Conservation (phyloP, 2,888 invertebrate genomes). For the Metallyticus violacea region DNA sequence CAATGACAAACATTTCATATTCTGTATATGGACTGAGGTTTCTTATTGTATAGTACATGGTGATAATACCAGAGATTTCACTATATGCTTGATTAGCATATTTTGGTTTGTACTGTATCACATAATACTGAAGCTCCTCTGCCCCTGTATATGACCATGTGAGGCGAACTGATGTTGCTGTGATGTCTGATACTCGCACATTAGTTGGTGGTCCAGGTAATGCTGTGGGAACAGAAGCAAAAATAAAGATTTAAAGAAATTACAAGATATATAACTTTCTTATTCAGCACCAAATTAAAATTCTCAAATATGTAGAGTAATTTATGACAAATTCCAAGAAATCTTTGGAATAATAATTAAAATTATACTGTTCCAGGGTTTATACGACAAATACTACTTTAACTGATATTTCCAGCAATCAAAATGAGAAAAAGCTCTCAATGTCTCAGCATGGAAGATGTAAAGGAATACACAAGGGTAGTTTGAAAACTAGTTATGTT, state of each 20-base stretch:
- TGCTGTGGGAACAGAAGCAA: constrained; percentile 57
- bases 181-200: constrained; percentile 88
- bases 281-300: no score
- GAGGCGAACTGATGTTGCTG: constrained; percentile 87
- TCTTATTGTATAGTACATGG: constrained; percentile 88
- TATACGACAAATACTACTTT: no score
- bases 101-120: constrained; percentile 95
- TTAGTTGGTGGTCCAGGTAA: constrained; percentile 88
- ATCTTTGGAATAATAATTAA: no score
- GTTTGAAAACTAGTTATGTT: no score
- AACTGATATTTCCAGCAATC: no score
- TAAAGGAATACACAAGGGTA: no score
- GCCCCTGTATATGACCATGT: constrained; percentile 90
- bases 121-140: constrained; percentile 91
- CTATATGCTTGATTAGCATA: constrained; percentile 88
- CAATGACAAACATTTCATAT: constrained; percentile 94
- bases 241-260: neutral
- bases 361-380: no score
- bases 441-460: no score
- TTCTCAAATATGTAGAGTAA: no score
- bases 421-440: no score
- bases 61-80: constrained; percentile 90
- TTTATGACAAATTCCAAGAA: no score
- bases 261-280: no score
- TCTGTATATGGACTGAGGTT: constrained; percentile 90